Conservation (phyloP, 2,797 vertebrate species). For the Mus caroli region DNA sequence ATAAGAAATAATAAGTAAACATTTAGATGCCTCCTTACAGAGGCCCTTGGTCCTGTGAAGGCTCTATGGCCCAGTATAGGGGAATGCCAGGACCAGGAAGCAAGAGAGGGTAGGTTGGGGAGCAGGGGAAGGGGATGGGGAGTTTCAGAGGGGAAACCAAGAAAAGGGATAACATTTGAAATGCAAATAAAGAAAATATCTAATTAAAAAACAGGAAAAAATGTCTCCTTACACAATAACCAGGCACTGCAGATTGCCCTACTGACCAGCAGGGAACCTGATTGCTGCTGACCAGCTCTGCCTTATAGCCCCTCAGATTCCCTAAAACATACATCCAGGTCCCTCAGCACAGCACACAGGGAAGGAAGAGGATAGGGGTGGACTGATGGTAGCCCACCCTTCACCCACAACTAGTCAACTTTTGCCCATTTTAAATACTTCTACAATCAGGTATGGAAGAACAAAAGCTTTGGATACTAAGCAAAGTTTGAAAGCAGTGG, state of each 20-base stretch:
- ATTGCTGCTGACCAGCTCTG: neutral
- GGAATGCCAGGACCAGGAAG: no score
- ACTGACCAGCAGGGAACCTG: neutral
- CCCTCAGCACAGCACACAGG: neutral
- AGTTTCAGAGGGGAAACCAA: no score
- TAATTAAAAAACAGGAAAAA: no score
- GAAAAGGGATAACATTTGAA: no score
- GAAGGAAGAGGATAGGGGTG: neutral
- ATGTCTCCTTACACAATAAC: constrained; percentile 45
- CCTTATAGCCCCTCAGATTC: neutral
- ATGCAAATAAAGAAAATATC: no score
- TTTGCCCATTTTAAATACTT: neutral
- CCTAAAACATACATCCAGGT: neutral
- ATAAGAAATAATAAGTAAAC: neutral
- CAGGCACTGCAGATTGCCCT: neutral
- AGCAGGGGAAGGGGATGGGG: no score
- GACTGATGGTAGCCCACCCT: neutral
- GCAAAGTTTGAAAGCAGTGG: neutral
- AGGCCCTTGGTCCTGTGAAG: no score
- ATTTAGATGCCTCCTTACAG: constrained; percentile 43
- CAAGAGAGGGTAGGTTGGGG: no score
- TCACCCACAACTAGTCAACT: neutral
- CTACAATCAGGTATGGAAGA: neutral
- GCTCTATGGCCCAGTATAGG: no score
- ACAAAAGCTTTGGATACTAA: neutral